Base-by-base conservation (phyloP, 2,888 invertebrate genomes). In the Morpho helenor region DNA sequence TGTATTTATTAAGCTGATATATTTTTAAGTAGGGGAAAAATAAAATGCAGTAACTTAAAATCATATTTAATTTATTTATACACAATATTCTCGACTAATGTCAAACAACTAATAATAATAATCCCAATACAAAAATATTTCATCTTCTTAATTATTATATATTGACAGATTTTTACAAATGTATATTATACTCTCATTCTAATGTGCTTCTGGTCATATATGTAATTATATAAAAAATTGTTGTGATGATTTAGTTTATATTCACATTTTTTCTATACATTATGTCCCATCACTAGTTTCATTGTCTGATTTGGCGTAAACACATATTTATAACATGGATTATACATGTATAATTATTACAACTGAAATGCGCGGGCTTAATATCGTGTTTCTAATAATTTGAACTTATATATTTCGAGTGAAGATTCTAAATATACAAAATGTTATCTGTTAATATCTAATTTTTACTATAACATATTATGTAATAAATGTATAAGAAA, bases 101-200 rank as follows among this genome's bases (percentile, higher is more conserved):
- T 86, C 87, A 81, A 84, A 79, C 75, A 78, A 78, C 81, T 84
- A 75, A 79, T 71, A 82, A n/a, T n/a, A n/a, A 87, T 87, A 89
- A 83, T 87, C 87, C 89, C 87, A 79, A 90, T 90, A 90, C 80
- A 90, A 90, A 90, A 90, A 90, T 90, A 90, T 84, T 82, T 87
- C 79, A 79, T 88, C 80, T 89, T 73, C 82, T 87, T 84, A 87
- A 73, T 71, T 69, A 75, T 54, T 41, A 80, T 80, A 79, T 84
- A 84, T 82, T 83, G 86, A 87, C 84, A 85, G 73, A 31, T 83
- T 80, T 82, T 79, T 82, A 84, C 84, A 83, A 73, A 75, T 70
- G 62, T 71, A 70, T 67, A 68, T 59, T 3, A 66, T 67, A 69
- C 59, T 62, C 60, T 56, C 62, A 63, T 68, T 64, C 74, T 75